Base-by-base conservation (phyloP, 2,888 invertebrate species). In the Horisme vitalbata region DNA sequence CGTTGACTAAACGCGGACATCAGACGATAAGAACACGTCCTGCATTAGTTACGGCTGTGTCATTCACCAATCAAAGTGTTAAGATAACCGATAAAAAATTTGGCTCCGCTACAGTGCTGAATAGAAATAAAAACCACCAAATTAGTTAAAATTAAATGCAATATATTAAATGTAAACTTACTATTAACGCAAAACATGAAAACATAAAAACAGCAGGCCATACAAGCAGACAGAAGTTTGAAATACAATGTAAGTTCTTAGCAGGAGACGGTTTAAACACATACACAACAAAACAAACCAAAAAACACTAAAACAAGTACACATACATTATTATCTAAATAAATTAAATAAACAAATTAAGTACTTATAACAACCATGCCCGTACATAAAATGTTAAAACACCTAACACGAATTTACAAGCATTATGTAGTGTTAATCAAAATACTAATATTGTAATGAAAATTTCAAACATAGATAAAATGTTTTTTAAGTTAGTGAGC, bases 261-360 rank as follows among this genome's bases (percentile, higher is more conserved):
- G 6, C 18, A 18, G 4, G 18, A 5, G 4, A 18, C 6, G 18
- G 18, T 18, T 9, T 35, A 60, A 21, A 57, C 53, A 51, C 47
- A 51, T 39, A 54, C 41, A 47, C 35, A 47, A 49, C 32, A 41
- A 41, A 56, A 46, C 45, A 46, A 57, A 45, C 46, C 38, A 39
- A 44, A 53, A n/a, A 52, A 51, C 37, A 53, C 12, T 47, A 50
- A 41, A 54, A 47, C 59, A 55, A 53, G 46, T 52, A 45, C 24
- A 41, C 24, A 44, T 31, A 45, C 23, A 24, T 28, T 38, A 32
- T 5, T 20, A 28, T 26, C 11, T 3, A 44, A 55, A 41, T 48
- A 54, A 35, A 44, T 36, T 31, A 30, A 1, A 11, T n/a, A 26
- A 44, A 45, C 44, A 51, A 43, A 52, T 24, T 24, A n/a, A n/a